Evolutionary conservation across 2,113 vertebrate species (phyloP).

Genomic region (Acinonyx jubatus): DNA sequence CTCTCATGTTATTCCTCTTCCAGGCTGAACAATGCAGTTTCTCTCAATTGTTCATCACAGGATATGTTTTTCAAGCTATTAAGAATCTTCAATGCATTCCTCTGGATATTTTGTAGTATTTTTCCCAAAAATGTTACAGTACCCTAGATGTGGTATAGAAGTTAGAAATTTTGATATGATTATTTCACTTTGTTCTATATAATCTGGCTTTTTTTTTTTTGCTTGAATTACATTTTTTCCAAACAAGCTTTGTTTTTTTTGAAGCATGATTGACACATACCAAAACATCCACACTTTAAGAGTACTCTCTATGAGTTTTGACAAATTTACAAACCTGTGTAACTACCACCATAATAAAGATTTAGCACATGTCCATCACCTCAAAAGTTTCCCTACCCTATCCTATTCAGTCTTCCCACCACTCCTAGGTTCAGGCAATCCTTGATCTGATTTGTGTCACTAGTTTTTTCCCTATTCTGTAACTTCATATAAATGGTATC

Average conservation of each 20-base stretch:
- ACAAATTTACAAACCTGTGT: not conserved
- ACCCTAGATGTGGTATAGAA: not conserved
- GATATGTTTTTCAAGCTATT: not conserved
- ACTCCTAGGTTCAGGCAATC: not conserved
- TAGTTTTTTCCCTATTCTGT: not conserved
- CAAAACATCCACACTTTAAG: not conserved
- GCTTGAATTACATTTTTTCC: conserved; percentile 9
- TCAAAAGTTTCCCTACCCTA: not conserved
- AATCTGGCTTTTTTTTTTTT: not conserved
- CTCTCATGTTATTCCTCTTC: not conserved
- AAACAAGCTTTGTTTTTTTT: not conserved
- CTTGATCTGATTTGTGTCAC: not conserved
- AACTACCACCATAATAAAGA: not conserved
- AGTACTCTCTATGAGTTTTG: not conserved
- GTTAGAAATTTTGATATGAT: not conserved
- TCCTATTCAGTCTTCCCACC: not conserved
- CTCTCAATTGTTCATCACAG: not conserved
- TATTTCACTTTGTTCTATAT: not conserved
- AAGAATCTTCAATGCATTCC: not conserved
- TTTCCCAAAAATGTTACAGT: not conserved
- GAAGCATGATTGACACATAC: not conserved
- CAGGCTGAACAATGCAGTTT: not conserved
- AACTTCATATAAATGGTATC: not conserved
- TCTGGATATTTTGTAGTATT: not conserved
- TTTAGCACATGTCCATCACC: not conserved